Percentiles rank a stretch among this genome's conserved stretches.
These are phyloP conservation scores for Philereme vetulata DNA, from an alignment of 2,888 invertebrate species.

Conservation along the genomic window DNA sequence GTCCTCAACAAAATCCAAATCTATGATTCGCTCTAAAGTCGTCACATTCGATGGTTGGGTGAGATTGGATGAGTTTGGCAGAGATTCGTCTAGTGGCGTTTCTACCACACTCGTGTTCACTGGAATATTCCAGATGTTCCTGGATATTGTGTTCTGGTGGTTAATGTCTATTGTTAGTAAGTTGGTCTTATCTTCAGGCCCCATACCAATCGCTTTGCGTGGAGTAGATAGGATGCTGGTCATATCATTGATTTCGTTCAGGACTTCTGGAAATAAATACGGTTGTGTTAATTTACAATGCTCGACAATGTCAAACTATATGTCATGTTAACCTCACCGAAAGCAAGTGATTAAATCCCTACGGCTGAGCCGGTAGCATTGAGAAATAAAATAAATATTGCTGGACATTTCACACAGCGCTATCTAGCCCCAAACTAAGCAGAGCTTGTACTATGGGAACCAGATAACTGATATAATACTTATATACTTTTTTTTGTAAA, in stretches of 20 bases:
- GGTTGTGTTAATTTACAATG: too few species aligned
- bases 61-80: constrained; percentile 42
- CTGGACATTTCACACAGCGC: too few species aligned
- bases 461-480: too few species aligned
- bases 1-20: constrained; percentile 70
- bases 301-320: too few species aligned
- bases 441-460: too few species aligned
- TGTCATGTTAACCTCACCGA: too few species aligned
- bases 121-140: constrained; percentile 60
- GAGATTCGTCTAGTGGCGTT: constrained; percentile 44
- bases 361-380: too few species aligned
- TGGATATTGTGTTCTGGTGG: constrained; percentile 49
- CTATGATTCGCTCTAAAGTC: constrained; percentile 74
- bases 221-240: constrained; percentile 52
- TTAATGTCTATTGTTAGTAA: constrained; percentile 50
- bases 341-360: too few species aligned
- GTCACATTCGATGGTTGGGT: constrained; percentile 65
- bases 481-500: too few species aligned
- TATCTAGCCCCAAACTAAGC: too few species aligned
- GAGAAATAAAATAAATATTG: too few species aligned
- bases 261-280: constrained; percentile 59
- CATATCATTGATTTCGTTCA: constrained; percentile 70
- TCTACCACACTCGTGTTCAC: constrained; percentile 48
- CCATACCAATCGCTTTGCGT: constrained; percentile 1
- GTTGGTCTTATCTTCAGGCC: constrained; percentile 16